These are phyloP conservation scores for Rhopalosiphum nymphaeae DNA, from an alignment of 2,888 invertebrate species.

Conservation along the genomic window DNA sequence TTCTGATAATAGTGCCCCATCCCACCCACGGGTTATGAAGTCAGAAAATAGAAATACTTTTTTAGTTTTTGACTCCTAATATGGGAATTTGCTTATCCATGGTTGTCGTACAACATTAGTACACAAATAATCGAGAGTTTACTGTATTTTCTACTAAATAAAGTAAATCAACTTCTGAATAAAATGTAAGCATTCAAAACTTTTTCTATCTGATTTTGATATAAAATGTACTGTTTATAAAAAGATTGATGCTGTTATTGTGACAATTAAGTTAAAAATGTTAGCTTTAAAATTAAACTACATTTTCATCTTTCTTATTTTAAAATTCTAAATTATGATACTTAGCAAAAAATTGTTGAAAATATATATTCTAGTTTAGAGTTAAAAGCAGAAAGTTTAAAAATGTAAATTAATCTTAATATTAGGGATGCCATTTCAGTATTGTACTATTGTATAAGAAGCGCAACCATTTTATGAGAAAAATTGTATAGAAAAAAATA, in stretches of 20 bases:
- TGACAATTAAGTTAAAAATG: not conserved
- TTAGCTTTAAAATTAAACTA: not conserved
- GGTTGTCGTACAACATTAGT: not conserved
- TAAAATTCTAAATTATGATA: too few relatives aligned
- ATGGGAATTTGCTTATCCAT: not conserved
- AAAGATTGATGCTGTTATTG: not conserved
- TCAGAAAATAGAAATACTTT: not conserved
- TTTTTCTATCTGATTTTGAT: not conserved
- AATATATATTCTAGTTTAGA: too few relatives aligned
- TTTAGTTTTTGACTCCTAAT: not conserved
- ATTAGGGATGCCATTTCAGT: too few relatives aligned
- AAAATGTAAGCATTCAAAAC: not conserved
- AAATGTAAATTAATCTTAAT: too few relatives aligned
- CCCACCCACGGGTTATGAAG: not conserved
- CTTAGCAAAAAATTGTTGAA: too few relatives aligned
- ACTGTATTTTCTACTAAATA: not conserved
- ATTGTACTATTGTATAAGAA: too few relatives aligned
- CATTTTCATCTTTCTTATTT: not conserved
- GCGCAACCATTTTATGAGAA: too few relatives aligned
- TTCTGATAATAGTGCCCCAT: not conserved
- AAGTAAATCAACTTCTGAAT: not conserved
- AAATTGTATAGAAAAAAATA: too few relatives aligned
- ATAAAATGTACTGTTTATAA: not conserved
- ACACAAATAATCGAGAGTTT: accelerated
- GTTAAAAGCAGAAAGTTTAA: too few relatives aligned